Evolutionary conservation across 2,888 invertebrate species (phyloP).

Genomic region (Prostheceraeus crozeri): DNA sequence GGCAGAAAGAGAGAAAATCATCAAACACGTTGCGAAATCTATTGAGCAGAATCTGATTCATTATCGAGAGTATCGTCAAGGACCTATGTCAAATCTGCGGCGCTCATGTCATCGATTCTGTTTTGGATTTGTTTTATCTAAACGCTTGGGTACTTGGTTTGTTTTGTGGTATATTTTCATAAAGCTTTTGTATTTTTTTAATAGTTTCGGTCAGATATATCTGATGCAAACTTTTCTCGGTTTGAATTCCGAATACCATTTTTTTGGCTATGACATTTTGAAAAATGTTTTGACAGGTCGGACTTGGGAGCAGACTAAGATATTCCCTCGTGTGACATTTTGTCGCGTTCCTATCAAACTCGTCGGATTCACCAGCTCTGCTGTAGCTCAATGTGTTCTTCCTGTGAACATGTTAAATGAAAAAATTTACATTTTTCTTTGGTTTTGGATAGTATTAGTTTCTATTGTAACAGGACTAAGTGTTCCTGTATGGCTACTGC

Average conservation of each 20-base stretch:
- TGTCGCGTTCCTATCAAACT: constrained; percentile 24
- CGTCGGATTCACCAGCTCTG: constrained; percentile 3
- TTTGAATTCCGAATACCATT: constrained; percentile 4
- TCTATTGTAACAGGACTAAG: constrained; percentile 18
- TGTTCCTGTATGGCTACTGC: constrained; percentile 27
- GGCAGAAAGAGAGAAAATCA: neutral
- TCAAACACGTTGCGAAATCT: neutral
- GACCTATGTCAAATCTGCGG: constrained; percentile 11
- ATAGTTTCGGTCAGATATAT: constrained; percentile 34
- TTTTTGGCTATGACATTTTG: constrained; percentile 13
- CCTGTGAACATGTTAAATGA: constrained; percentile 36
- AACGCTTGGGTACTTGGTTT: constrained; percentile 35
- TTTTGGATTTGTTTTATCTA: constrained; percentile 29
- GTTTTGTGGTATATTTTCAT: constrained; percentile 18
- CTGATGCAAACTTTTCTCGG: constrained; percentile 33
- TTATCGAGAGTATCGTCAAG: constrained; percentile 36
- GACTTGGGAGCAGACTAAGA: constrained; percentile 33
- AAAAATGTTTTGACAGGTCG: constrained; percentile 20
- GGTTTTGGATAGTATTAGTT: constrained; percentile 34
- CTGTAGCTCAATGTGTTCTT: constrained; percentile 30
- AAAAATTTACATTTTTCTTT: constrained; percentile 35
- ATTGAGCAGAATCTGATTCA: constrained; percentile 27
- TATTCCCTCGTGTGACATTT: constrained; percentile 36
- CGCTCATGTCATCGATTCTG: neutral
- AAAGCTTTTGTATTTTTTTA: constrained; percentile 34